phyloP scores from a whole-genome alignment of 2,888 invertebrate species.

The Thelaira solivaga region DNA sequence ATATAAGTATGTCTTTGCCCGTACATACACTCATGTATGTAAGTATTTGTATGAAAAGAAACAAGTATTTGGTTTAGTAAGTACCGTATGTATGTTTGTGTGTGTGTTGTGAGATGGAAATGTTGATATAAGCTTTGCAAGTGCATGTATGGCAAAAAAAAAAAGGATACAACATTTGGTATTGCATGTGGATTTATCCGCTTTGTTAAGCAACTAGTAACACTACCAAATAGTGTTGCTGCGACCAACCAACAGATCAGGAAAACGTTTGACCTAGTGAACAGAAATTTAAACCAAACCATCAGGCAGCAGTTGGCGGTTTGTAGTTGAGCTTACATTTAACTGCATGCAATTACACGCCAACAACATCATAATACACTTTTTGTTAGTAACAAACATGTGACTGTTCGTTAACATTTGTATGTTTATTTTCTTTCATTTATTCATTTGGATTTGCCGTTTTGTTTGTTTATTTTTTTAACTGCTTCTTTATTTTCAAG shows the following conservation, averaged over 20 bases:
- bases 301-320: constrained; percentile 56
- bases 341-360: not conserved
- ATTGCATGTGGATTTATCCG: constrained; percentile 55
- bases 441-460: constrained; percentile 33
- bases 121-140: constrained; percentile 22
- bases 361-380: not conserved
- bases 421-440: constrained; percentile 35
- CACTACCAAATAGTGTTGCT: constrained; percentile 48
- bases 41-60: not conserved
- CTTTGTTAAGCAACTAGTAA: constrained; percentile 60
- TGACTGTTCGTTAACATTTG: constrained; percentile 8
- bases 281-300: constrained; percentile 50
- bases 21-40: not conserved
- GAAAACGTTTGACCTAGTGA: constrained; percentile 25
- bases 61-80: constrained; percentile 12
- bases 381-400: not conserved
- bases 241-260: constrained; percentile 35
- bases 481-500: constrained; percentile 39
- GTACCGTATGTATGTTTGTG: not conserved
- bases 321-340: constrained; percentile 30
- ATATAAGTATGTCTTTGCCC: not conserved
- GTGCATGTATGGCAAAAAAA: constrained; percentile 26
- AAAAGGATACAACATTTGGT: constrained; percentile 58
- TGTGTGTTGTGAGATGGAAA: not conserved
- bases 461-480: constrained; percentile 28